These are phyloP conservation scores for Gymnorhina tibicen DNA, from an alignment of 2,113 vertebrate genomes.

Conservation along the genomic window DNA sequence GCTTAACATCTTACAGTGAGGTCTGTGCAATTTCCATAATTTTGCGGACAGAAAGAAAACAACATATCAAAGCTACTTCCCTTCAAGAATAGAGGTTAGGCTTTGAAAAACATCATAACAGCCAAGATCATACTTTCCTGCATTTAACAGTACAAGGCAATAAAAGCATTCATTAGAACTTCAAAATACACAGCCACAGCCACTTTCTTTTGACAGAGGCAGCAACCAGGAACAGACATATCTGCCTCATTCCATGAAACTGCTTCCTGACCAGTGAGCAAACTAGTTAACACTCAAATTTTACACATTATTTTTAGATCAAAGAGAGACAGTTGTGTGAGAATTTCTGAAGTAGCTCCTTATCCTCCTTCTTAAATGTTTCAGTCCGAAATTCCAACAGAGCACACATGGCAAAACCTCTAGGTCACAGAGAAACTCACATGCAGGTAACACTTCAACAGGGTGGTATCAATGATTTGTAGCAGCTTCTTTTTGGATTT, in stretches of 20 bases:
- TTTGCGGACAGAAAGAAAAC: background rate
- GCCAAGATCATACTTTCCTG: background rate
- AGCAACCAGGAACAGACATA: background rate
- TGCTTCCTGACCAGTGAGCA: background rate
- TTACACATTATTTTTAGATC: background rate
- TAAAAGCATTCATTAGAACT: background rate
- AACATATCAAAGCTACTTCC: background rate
- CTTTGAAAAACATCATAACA: background rate
- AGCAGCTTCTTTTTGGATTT: slow-evolving; percentile 96
- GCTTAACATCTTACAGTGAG: background rate
- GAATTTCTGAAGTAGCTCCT: background rate
- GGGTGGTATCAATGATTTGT: slow-evolving; percentile 96
- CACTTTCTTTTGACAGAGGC: background rate
- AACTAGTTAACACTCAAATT: background rate
- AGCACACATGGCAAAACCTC: accelerated
- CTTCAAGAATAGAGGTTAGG: background rate
- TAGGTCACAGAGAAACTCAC: slow-evolving; percentile 69
- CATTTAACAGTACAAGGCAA: background rate
- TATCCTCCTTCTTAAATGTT: background rate
- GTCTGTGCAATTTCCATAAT: background rate
- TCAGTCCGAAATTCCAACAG: background rate
- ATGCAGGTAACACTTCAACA: slow-evolving; percentile 96
- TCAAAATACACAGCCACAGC: background rate
- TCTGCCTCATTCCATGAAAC: background rate
- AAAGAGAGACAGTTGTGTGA: background rate